Evolutionary conservation across 2,888 invertebrate genomes (phyloP).

Genomic region (Scaptomyza caliginosa): DNA sequence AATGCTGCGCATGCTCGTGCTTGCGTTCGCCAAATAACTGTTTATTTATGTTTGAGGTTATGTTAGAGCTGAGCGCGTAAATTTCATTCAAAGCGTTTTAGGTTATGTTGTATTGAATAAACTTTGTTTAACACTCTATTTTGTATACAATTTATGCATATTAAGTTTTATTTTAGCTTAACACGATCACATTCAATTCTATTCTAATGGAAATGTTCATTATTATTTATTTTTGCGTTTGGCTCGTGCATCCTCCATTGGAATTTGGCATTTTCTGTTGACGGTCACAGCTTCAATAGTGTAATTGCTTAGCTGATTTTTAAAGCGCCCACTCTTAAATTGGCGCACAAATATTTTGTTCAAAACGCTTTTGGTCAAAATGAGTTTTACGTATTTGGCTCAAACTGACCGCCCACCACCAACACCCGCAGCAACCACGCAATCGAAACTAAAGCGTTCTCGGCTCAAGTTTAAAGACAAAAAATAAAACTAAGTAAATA

Average conservation of each 20-base stretch:
- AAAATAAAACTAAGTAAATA: slow-evolving; percentile 28
- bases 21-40: background rate
- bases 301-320: slow-evolving; percentile 33
- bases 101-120: background rate
- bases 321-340: slow-evolving; percentile 43
- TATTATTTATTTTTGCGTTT: no score
- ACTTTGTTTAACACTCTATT: no score
- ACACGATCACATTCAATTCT: no score
- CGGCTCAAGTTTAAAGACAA: slow-evolving; percentile 26
- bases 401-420: slow-evolving; percentile 46
- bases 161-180: no score
- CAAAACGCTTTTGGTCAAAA: slow-evolving; percentile 70
- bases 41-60: slow-evolving; percentile 11
- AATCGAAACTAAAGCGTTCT: slow-evolving; percentile 50
- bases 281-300: slow-evolving; percentile 6
- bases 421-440: slow-evolving; percentile 34
- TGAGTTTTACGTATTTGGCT: slow-evolving; percentile 70
- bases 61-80: background rate
- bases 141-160: no score
- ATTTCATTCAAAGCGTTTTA: background rate
- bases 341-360: slow-evolving; percentile 42
- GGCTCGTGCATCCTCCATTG: slow-evolving; percentile 3
- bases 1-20: background rate
- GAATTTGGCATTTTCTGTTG: slow-evolving; percentile 6
- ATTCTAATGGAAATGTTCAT: no score